A percentile compares a stretch with the other conserved stretches of the same genome.
Conservation (phyloP, 2,888 invertebrate genomes). For the Dasysyrphus tricinctus region DNA sequence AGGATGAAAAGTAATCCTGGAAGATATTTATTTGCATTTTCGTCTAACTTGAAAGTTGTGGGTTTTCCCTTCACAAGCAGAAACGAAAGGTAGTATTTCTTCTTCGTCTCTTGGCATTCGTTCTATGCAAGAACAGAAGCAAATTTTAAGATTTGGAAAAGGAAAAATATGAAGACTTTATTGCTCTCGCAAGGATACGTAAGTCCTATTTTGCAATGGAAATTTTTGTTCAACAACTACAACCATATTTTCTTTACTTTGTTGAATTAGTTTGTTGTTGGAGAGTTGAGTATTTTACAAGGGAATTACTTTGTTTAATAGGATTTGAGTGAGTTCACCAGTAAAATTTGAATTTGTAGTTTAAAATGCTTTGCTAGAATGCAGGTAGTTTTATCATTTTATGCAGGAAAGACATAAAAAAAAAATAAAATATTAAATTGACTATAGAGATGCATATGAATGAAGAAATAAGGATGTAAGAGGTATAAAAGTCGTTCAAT, state of each 20-base stretch:
- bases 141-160: slow-evolving; percentile 3
- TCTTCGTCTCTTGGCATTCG: background rate
- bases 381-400: slow-evolving; percentile 13
- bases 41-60: slow-evolving; percentile 19
- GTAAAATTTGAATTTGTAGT: slow-evolving; percentile 33
- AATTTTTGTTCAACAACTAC: slow-evolving; percentile 35
- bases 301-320: slow-evolving; percentile 53
- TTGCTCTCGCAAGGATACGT: slow-evolving; percentile 56
- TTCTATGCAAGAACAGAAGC: background rate
- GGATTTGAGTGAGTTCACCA: slow-evolving; percentile 51
- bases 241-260: slow-evolving; percentile 18
- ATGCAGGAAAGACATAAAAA: slow-evolving; percentile 11
- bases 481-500: background rate
- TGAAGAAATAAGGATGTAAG: background rate
- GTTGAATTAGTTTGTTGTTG: slow-evolving; percentile 38
- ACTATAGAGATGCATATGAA: background rate
- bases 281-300: slow-evolving; percentile 46
- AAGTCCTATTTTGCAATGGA: slow-evolving; percentile 58
- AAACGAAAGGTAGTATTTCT: background rate
- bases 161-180: slow-evolving; percentile 43
- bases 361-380: background rate
- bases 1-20: slow-evolving; percentile 53
- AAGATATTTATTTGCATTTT: slow-evolving; percentile 55
- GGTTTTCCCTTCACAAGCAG: slow-evolving; percentile 8
- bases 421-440: background rate